A percentile compares a stretch with the other conserved stretches of the same genome.
These are phyloP conservation scores for Ptilonorhynchus violaceus DNA, from an alignment of 2,113 vertebrate genomes.

Conservation along the genomic window DNA sequence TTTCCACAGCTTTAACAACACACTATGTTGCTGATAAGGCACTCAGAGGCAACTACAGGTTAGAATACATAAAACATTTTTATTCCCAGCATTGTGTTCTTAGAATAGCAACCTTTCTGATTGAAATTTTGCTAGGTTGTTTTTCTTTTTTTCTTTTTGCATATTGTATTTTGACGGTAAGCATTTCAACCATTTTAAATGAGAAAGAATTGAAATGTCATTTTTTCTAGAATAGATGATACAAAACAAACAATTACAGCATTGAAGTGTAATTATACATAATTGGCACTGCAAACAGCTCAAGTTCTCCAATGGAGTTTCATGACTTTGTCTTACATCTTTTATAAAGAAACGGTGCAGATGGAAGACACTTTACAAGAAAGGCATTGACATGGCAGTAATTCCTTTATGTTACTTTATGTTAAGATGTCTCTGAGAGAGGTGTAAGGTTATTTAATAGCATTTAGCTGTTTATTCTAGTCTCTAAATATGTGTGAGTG, in stretches of 20 bases:
- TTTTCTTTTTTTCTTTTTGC: neutral
- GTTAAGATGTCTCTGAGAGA: neutral
- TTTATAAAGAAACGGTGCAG: neutral
- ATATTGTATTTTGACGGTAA: neutral
- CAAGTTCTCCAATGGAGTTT: neutral
- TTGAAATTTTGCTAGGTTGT: neutral
- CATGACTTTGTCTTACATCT: neutral
- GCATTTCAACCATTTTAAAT: neutral
- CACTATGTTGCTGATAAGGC: neutral
- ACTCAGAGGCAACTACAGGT: neutral
- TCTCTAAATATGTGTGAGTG: neutral
- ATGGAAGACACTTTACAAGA: neutral
- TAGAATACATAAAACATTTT: neutral
- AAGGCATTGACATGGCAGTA: neutral
- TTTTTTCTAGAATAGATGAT: neutral
- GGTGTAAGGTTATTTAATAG: neutral
- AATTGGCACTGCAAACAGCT: neutral
- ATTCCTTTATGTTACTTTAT: neutral
- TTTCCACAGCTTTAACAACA: neutral
- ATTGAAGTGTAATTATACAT: neutral
- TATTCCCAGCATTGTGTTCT: neutral
- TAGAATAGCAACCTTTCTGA: neutral
- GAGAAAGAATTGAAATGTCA: neutral
- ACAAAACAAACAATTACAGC: neutral
- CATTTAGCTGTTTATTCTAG: neutral